phyloP scores from a whole-genome alignment of 2,113 vertebrate genomes.

The Ctenomys sociabilis region DNA sequence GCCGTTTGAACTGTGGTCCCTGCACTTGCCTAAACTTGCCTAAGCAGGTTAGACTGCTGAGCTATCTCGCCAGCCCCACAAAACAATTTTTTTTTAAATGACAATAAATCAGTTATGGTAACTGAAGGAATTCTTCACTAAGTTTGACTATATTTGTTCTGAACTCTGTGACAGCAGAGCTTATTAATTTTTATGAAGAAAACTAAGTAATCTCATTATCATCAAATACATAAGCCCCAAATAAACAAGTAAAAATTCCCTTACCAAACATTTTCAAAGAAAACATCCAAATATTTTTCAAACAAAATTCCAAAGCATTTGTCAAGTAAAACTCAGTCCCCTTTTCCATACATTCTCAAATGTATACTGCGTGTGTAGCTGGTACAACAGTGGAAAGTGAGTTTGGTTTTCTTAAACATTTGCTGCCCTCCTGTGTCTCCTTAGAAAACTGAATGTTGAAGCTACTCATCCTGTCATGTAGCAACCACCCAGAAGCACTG shows the following conservation, averaged over 20 bases:
- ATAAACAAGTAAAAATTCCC: not conserved
- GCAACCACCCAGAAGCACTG: too few relatives aligned
- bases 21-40: too few relatives aligned
- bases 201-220: not conserved
- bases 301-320: too few relatives aligned
- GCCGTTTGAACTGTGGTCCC: too few relatives aligned
- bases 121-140: not conserved
- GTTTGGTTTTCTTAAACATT: slow-evolving; percentile 74
- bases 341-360: not conserved
- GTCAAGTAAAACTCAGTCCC: not conserved
- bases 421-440: slow-evolving; percentile 86
- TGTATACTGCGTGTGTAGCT: not conserved
- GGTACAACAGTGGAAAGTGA: not conserved
- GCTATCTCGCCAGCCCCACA: too few relatives aligned
- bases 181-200: slow-evolving; percentile 10
- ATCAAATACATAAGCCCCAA: not conserved
- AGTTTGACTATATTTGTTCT: not conserved
- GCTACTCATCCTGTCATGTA: not conserved
- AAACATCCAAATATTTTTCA: too few relatives aligned
- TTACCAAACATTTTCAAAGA: not conserved
- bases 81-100: not conserved
- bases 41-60: too few relatives aligned
- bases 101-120: not conserved
- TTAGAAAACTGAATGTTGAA: slow-evolving; percentile 64
- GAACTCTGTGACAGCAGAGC: not conserved